Evolutionary conservation across 2,113 vertebrate genomes (phyloP), one percentile per base, ranked within the genome.

Genomic region (Choloepus hoffmanni): DNA sequence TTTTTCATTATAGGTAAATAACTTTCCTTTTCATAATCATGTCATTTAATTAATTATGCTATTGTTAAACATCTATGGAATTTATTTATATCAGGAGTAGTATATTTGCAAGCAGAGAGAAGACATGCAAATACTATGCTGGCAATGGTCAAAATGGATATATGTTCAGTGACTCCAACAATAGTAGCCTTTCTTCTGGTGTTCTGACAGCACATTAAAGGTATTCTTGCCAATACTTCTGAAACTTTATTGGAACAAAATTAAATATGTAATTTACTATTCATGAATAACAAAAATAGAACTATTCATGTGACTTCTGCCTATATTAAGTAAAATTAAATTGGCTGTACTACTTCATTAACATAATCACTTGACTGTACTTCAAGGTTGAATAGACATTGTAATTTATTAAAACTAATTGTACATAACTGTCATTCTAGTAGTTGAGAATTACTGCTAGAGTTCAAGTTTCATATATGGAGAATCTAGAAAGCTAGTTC

Each of bases 91-190:
- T n/a, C 16, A 45, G 60, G 30, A 85, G 6, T 48, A 45, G 19
- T 40, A 50, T 82, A 45, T 89, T 88, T 76, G 7, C 19, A 73
- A 96, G 43, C 28, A 72, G 23, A 26, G 60, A 0, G 2, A 18
- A 62, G 91, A 83, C 21, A 70, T 28, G 77, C 40, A 95, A 95
- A 93, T 67, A 92, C 76, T 67, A 90, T 65, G 12, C 36, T 90
- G 89, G 7, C 7, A 9, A 24, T 1, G 6, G 28, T 83, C 81
- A 33, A 77, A 95, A 63, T 19, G 1, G 23, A 65, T 96, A 48
- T 36, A 40, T 72, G n/a, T 53, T 18, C 70, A 45, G 82, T 67
- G 12, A 30, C 58, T 13, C 3, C 1, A 6, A 2, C 28, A 36
- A 13, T 16, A 50, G 55, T 7, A 45, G 26, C 14, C 36, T 81